Percentiles rank a stretch among this genome's conserved stretches.
phyloP scores from a whole-genome alignment of 2,888 invertebrate genomes.

The Papilio demoleus region DNA sequence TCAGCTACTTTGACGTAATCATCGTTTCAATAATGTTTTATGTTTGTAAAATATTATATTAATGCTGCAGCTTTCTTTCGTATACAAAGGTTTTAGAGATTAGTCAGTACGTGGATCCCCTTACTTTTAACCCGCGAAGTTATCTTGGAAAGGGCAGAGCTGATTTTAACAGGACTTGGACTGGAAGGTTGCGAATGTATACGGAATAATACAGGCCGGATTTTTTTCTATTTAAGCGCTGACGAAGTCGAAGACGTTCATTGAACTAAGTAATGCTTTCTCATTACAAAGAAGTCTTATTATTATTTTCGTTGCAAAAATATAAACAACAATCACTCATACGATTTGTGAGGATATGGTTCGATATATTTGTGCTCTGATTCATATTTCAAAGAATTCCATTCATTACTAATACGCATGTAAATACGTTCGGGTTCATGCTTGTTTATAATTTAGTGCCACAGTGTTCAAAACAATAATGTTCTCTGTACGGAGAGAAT shows the following conservation, averaged over 20 bases:
- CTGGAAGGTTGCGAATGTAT: too few relatives aligned
- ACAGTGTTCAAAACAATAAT: neutral
- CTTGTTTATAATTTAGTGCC: neutral
- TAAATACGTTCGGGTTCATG: neutral
- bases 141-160: too few relatives aligned
- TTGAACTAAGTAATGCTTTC: too few relatives aligned
- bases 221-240: too few relatives aligned
- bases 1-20: neutral
- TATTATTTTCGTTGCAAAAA: neutral
- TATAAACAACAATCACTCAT: neutral
- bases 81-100: too few relatives aligned
- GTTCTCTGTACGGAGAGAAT: neutral
- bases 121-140: neutral
- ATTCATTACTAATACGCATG: constrained; percentile 11
- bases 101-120: too few relatives aligned
- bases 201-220: too few relatives aligned
- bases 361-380: neutral
- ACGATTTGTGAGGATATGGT: neutral
- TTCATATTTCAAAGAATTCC: constrained; percentile 11
- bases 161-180: too few relatives aligned
- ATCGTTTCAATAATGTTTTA: neutral
- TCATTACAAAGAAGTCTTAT: too few relatives aligned
- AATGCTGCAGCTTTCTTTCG: neutral
- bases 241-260: too few relatives aligned
- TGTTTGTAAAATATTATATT: neutral